Conservation (phyloP, 2,888 invertebrate genomes). For the Drosophila villosipedis region DNA sequence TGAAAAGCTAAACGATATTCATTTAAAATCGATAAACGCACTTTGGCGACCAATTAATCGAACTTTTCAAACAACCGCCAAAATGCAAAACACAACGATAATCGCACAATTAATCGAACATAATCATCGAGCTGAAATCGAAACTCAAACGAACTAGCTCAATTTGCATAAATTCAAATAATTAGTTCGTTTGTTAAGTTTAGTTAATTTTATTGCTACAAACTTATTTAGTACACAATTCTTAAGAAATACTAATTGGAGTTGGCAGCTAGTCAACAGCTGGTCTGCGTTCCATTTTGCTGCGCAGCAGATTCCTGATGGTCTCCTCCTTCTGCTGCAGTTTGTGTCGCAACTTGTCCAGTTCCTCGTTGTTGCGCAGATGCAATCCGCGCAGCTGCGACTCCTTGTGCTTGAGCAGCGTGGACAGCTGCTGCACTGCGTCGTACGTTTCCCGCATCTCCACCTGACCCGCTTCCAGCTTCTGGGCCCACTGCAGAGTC, state of each 20-base stretch:
- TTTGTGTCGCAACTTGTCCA: conserved; percentile 81
- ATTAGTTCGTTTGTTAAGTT: background rate
- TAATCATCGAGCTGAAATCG: background rate
- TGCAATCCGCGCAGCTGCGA: conserved; percentile 84
- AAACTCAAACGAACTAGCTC: background rate
- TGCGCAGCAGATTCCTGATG: conserved; percentile 80
- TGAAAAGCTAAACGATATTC: background rate
- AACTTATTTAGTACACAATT: background rate
- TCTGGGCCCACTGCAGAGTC: conserved; percentile 83
- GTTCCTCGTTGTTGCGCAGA: conserved; percentile 80
- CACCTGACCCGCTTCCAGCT: conserved; percentile 82
- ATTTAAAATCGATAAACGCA: background rate
- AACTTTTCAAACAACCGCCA: background rate
- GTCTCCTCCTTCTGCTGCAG: conserved; percentile 85
- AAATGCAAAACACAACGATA: background rate
- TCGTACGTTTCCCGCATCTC: conserved; percentile 83
- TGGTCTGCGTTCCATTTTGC: conserved; percentile 66
- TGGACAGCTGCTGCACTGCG: conserved; percentile 83
- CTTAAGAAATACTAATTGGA: background rate
- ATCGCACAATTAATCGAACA: background rate
- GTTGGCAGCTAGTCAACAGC: conserved; percentile 57
- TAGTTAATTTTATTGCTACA: background rate
- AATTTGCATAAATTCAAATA: background rate
- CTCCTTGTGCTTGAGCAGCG: conserved; percentile 84
- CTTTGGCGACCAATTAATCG: background rate